Evolutionary conservation across 2,888 invertebrate genomes (phyloP), one percentile per base, ranked within the genome.

Genomic region (Heteromyza rotundicornis): DNA sequence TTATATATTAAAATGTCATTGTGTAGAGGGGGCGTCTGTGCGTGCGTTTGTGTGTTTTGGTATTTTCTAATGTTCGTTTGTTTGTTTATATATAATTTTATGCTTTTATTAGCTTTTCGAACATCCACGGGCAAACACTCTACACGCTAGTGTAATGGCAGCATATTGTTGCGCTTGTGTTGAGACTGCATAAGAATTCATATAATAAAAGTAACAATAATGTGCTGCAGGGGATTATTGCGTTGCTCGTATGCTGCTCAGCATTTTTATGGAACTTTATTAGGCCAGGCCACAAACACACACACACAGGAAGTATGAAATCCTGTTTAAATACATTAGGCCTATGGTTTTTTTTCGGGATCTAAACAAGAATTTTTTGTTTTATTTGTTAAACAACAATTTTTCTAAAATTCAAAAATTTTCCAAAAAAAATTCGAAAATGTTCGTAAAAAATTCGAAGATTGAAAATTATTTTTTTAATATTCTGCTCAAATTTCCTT

Each of bases 121-220:
- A 58, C 27, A 52, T 60, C 14, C 59, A 53, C 57, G 10, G 23
- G n/a, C n/a, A n/a, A n/a, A 19, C 20, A 20, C 50, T 3, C 19
- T 22, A 63, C 63, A 54, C 32, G 55, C n/a, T 59, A 60, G 35
- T 59, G 55, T 53, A 24, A 2, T 61, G 57, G 16, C 66, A 23
- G 1, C 54, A 40, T 8, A 40, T 27, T 53, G 32, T 44, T 63
- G 63, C 60, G 66, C 64, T 66, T 68, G 68, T 68, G 53, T 40
- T 3, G 5, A n/a, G 47, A 47, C 52, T 52, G 32, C 67, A 67
- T 67, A 60, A 71, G 70, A 74, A 74, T 77, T 71, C 68, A 72
- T 77, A 73, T 72, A 77, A 74, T 74, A 76, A 76, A 74, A 77
- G 74, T 72, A 76, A 76, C 76, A 77, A 74, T 69, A 72, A 67